These are phyloP conservation scores for Acleris emargana DNA, from an alignment of 2,888 invertebrate species.

Conservation along the genomic window DNA sequence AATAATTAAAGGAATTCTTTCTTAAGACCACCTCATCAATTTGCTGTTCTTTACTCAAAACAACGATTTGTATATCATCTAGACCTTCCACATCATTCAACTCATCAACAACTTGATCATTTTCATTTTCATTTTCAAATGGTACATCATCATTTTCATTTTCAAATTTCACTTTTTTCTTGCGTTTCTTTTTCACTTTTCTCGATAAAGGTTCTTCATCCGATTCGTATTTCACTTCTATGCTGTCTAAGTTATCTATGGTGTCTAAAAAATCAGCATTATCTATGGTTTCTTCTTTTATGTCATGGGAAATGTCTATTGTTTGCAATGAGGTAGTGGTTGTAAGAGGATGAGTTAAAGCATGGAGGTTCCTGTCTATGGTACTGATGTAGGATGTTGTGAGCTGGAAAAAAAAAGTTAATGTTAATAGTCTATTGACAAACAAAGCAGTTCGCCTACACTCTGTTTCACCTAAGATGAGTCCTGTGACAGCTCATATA, in stretches of 20 bases:
- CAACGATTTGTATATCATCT: constrained; percentile 51
- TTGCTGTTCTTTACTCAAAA: constrained; percentile 61
- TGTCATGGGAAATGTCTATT: constrained; percentile 24
- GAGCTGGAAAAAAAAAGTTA: constrained; percentile 40
- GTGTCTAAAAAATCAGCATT: background rate
- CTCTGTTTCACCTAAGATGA: too few species aligned
- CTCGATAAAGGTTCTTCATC: constrained; percentile 45
- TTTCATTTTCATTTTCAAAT: constrained; percentile 37
- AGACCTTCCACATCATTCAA: constrained; percentile 35
- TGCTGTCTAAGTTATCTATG: constrained; percentile 3
- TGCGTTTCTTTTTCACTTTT: constrained; percentile 40
- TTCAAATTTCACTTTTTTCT: constrained; percentile 32
- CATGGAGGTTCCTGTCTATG: constrained; percentile 20
- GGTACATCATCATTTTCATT: constrained; percentile 7
- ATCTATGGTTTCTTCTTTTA: constrained; percentile 35
- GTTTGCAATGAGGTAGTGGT: background rate
- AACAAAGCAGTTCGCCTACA: too few species aligned
- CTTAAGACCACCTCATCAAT: constrained; percentile 56
- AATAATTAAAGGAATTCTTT: constrained; percentile 58
- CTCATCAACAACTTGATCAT: constrained; percentile 31
- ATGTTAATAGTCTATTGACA: too few species aligned
- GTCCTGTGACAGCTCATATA: too few species aligned
- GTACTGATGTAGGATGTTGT: constrained; percentile 42
- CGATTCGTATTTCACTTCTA: constrained; percentile 36
- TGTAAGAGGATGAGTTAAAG: constrained; percentile 1